A percentile compares a stretch with the other conserved stretches of the same genome.
These are phyloP conservation scores for Ia io DNA, from an alignment of 2,113 vertebrate species.

Conservation along the genomic window DNA sequence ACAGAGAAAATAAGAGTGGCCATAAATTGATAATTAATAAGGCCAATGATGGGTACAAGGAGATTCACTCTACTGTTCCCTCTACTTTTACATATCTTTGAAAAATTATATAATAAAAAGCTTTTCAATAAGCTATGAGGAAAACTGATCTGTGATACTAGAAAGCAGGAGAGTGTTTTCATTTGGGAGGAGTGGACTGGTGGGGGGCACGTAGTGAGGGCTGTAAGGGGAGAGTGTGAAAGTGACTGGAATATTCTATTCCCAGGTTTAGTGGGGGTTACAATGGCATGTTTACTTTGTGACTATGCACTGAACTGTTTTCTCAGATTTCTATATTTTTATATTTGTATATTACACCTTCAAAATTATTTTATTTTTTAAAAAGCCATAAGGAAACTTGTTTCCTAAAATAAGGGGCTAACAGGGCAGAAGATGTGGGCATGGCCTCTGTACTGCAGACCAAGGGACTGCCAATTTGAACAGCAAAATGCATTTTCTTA, in stretches of 20 bases:
- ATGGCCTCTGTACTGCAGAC: background rate
- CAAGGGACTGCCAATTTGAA: background rate
- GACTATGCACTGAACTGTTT: background rate
- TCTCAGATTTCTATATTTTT: background rate
- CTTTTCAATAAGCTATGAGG: background rate
- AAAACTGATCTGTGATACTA: background rate
- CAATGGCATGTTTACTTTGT: background rate
- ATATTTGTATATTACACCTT: background rate
- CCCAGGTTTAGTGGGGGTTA: background rate
- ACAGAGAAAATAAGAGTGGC: background rate
- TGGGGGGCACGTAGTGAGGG: background rate
- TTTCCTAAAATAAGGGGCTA: constrained; percentile 16
- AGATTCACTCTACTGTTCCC: background rate
- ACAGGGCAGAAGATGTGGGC: background rate
- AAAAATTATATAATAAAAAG: constrained; percentile 43
- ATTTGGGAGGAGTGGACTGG: background rate
- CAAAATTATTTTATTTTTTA: background rate
- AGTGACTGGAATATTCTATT: background rate
- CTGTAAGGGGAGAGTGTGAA: background rate
- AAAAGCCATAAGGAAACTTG: background rate
- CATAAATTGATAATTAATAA: background rate
- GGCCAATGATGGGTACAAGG: background rate
- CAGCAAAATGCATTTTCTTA: background rate
- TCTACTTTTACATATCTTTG: background rate
- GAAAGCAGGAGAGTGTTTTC: constrained; percentile 10